These are phyloP conservation scores for Noctilio leporinus DNA, from an alignment of 2,113 vertebrate species.

Conservation along the genomic window DNA sequence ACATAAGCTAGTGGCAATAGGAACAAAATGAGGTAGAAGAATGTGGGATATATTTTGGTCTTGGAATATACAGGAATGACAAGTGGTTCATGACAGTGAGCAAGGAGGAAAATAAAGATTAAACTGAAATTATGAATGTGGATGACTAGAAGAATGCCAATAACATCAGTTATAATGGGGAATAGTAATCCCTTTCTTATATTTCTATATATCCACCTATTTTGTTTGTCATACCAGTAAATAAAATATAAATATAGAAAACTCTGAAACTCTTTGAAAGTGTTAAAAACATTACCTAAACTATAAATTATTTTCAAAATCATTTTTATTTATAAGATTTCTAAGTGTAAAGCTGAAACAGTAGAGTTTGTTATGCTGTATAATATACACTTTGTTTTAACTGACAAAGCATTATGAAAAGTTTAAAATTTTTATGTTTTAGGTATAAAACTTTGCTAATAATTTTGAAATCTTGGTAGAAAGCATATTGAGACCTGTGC, in stretches of 20 bases:
- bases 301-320: background rate
- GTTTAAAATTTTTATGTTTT: background rate
- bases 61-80: background rate
- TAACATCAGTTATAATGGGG: background rate
- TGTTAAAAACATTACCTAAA: background rate
- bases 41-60: background rate
- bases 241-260: background rate
- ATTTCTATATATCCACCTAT: background rate
- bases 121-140: background rate
- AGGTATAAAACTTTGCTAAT: slow-evolving; percentile 1
- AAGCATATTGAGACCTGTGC: background rate
- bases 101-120: background rate
- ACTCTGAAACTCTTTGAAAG: background rate
- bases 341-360: background rate
- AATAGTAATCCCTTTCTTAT: background rate
- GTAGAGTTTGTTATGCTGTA: background rate
- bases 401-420: background rate
- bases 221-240: background rate
- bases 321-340: background rate
- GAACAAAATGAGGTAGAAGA: background rate
- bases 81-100: background rate
- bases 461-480: background rate
- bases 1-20: background rate
- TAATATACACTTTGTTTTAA: background rate
- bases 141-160: background rate